Evolutionary conservation across 2,797 vertebrate species (phyloP), one percentile per base, ranked within the genome.

Genomic region (Trachurus trachurus): DNA sequence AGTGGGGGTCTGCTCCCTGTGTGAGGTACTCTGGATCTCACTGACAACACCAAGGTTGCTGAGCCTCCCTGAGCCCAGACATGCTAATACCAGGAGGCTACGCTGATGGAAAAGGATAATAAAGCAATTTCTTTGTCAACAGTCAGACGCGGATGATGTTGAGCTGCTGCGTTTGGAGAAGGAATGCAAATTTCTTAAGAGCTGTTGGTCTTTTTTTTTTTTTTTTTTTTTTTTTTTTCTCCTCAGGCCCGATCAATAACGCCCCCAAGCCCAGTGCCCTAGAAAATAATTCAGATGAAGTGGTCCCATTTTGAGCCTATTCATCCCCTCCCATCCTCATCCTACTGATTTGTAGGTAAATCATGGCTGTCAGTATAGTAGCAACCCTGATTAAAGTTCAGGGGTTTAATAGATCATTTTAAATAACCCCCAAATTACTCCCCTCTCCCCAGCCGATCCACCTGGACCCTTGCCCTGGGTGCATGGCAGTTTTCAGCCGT

Each of bases 371-470:
- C 96, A 96, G 96, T 96, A 89, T 96, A 94, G 96, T 98, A 97
- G 97, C 97, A 96, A 94, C 95, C 92, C 96, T 98, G 97, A 98
- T 98, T 98, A 97, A 97, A 98, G 97, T 97, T 97, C 96, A 97
- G 95, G 95, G 96, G 96, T 98, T 98, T 98, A 98, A 98, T 98
- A 97, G 97, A 97, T 98, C 96, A 96, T 98, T 98, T 97, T 94
- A 94, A 97, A 95, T 96, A 97, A 96, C 94, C 95, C 88, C 96
- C 94, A 96, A 96, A 96, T 97, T 96, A 96, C 95, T 96, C 94
- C 92, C 91, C 93, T 85, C 85, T 90, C 85, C 89, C 95, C 74
- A 90, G 96, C 94, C 95, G 94, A 96, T 97, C 97, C 97, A 98
- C 97, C 97, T 98, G 98, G 97, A 97, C 96, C 93, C 87, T 94